Evolutionary conservation across 2,113 vertebrate genomes (phyloP).

Genomic region (Archilochus colubris): DNA sequence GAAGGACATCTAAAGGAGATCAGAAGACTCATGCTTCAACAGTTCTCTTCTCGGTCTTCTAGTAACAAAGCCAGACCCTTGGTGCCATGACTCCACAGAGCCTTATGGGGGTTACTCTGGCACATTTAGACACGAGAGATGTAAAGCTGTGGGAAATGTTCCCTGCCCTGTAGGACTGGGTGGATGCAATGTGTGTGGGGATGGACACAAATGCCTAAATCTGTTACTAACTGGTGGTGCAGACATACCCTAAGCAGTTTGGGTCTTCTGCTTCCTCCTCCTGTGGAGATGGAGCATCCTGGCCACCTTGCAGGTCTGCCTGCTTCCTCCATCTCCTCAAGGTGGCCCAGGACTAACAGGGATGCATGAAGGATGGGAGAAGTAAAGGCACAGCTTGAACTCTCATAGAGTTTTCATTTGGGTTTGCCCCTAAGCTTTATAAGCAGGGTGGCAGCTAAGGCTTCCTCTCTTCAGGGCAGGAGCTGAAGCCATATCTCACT

Average conservation of each 20-base stretch:
- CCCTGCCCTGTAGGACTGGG: neutral
- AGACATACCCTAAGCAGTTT: accelerated
- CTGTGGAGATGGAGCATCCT: neutral
- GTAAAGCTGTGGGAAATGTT: neutral
- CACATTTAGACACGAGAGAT: neutral
- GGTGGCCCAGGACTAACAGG: neutral
- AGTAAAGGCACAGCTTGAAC: neutral
- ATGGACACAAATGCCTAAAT: neutral
- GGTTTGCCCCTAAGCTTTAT: neutral
- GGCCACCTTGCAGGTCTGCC: neutral
- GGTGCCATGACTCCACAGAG: neutral
- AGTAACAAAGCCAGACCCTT: neutral
- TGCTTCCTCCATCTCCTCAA: neutral
- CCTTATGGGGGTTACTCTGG: neutral
- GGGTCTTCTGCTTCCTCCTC: neutral
- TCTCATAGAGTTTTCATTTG: neutral
- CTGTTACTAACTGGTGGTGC: neutral
- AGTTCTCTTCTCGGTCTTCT: neutral
- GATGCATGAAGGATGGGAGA: neutral
- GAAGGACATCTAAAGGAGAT: neutral
- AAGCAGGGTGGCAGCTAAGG: neutral
- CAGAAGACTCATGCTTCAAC: neutral
- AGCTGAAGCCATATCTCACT: neutral
- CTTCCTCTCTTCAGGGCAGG: neutral
- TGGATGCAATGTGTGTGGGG: neutral